Base-by-base conservation (phyloP, 2,888 invertebrate species). In the Hofmannophila pseudospretella region DNA sequence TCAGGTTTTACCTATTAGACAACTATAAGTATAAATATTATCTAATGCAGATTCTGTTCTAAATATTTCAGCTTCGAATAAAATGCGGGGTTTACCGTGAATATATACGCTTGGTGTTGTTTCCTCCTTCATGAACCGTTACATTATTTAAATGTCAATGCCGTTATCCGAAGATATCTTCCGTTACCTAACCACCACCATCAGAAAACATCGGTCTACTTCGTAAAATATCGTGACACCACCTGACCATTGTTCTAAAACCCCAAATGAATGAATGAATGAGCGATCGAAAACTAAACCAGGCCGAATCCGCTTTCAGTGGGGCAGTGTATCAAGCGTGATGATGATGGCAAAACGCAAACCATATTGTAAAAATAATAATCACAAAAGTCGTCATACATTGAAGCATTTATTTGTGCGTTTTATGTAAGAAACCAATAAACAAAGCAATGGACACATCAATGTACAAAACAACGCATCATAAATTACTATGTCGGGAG, bases 271-370 rank as follows among this genome's bases (percentile, higher is more conserved):
- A n/a, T n/a, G n/a, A n/a, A n/a, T n/a, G n/a, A n/a, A n/a, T n/a
- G n/a, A n/a, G n/a, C n/a, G n/a, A n/a, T n/a, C n/a, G n/a, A 12
- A 41, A 61, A 60, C 47, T 51, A 63, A 70, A 69, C 68, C 57
- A 61, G 64, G 61, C 45, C 67, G 49, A 48, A 54, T 61, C 60
- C 58, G 55, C 49, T 52, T 19, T 47, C 44, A 63, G 49, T 67
- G 47, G 70, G 66, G 65, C 64, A 69, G 52, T 61, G 49, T 56
- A 53, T 54, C 54, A 44, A 56, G 43, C 38, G 43, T 40, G 7
- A 41, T 45, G 50, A 51, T 44, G 43, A 48, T 34, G 34, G 29
- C 8, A 9, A 1, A n/a, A 26, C 20, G 5, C 16, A 16, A 16
- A 16, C 16, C 16, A 16, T 16, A 41, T 42, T 34, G 45, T 41